These are phyloP conservation scores for Lacerta viridis DNA, from an alignment of 2,797 vertebrate genomes.

Conservation along the genomic window DNA sequence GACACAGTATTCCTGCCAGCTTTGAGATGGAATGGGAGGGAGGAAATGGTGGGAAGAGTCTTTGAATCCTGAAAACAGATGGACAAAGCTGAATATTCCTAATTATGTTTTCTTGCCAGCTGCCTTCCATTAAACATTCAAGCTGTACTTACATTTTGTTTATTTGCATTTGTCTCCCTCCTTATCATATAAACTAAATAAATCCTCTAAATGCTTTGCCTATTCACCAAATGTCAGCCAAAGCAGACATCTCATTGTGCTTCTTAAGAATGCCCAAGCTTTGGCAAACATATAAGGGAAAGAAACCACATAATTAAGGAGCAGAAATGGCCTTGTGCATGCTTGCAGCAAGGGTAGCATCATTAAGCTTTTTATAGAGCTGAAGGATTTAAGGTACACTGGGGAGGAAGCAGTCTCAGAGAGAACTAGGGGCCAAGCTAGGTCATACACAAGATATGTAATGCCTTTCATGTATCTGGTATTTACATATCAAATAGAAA, in stretches of 20 bases:
- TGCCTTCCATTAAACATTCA: slow-evolving; percentile 23
- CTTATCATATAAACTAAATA: not conserved
- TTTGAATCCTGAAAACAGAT: slow-evolving; percentile 16
- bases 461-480: not conserved
- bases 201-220: not conserved
- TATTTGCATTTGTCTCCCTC: not conserved
- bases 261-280: not conserved
- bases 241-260: not conserved
- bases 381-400: not conserved
- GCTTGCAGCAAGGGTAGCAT: not conserved
- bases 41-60: not conserved
- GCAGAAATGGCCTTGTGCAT: not conserved
- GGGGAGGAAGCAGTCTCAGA: not conserved
- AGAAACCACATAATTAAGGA: not conserved
- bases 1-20: slow-evolving; percentile 20
- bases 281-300: not conserved
- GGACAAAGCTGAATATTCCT: not conserved
- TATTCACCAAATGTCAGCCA: not conserved
- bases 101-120: slow-evolving; percentile 25
- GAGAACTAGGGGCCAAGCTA: not conserved
- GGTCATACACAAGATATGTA: not conserved
- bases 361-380: not conserved
- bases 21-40: not conserved
- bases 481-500: not conserved
- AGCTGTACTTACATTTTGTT: not conserved